phyloP scores from a whole-genome alignment of 2,888 invertebrate species.

The Mesochorus sp. region DNA sequence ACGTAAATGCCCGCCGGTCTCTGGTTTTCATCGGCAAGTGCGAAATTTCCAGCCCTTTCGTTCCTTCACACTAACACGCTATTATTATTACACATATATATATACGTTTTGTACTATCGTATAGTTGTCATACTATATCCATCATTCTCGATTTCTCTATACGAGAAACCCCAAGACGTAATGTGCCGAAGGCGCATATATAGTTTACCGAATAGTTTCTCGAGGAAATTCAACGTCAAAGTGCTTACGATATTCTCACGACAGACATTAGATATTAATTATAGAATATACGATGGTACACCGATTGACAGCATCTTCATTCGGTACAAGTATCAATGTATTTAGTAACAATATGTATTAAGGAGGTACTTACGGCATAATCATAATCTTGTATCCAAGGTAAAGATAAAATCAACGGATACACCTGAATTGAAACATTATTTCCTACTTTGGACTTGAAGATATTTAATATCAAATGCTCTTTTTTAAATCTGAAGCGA shows the following conservation, averaged over 20 bases:
- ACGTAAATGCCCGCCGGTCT: slow-evolving; percentile 32
- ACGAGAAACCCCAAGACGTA: not conserved
- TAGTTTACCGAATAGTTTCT: slow-evolving; percentile 45
- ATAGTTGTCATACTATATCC: too few species aligned
- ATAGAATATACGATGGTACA: not conserved
- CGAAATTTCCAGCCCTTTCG: slow-evolving; percentile 18
- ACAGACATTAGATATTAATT: not conserved
- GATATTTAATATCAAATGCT: too few species aligned
- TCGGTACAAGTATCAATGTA: too few species aligned
- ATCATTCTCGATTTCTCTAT: too few species aligned
- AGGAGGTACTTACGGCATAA: not conserved
- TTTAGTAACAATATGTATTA: not conserved
- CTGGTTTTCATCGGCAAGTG: slow-evolving; percentile 32
- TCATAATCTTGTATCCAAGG: not conserved
- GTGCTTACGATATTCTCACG: not conserved
- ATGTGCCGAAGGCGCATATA: slow-evolving; percentile 38
- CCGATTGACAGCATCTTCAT: slow-evolving; percentile 14
- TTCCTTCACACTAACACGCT: not conserved
- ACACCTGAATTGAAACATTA: too few species aligned
- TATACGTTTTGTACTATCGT: not conserved
- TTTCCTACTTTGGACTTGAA: too few species aligned
- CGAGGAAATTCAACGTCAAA: slow-evolving; percentile 9
- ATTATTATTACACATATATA: slow-evolving; percentile 5
- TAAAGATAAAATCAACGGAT: too few species aligned
- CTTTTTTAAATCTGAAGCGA: too few species aligned